Evolutionary conservation across 2,797 vertebrate species (phyloP).

Genomic region (Neopelma chrysocephalum): DNA sequence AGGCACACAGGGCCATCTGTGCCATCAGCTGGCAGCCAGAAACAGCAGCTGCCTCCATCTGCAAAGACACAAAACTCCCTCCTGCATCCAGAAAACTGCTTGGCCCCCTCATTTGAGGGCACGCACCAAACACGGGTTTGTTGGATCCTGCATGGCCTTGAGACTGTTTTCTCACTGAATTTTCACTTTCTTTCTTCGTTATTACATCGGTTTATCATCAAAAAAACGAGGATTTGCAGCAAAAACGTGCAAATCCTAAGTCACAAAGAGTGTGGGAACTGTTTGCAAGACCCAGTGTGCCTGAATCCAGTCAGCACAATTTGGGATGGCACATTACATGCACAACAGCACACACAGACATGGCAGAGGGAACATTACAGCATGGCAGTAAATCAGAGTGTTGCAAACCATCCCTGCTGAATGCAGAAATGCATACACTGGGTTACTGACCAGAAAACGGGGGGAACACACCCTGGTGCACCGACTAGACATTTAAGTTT

Average conservation of each 20-base stretch:
- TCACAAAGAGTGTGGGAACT: neutral
- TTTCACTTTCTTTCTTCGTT: neutral
- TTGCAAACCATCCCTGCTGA: neutral
- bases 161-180: neutral
- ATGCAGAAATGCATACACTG: neutral
- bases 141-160: neutral
- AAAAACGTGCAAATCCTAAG: neutral
- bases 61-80: neutral
- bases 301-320: neutral
- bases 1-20: neutral
- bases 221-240: neutral
- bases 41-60: neutral
- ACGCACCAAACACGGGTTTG: neutral
- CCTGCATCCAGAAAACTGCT: neutral
- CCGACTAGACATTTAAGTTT: neutral
- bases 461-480: neutral
- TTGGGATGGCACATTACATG: accelerated
- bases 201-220: neutral
- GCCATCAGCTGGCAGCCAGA: neutral
- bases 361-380: neutral
- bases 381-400: neutral
- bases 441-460: neutral
- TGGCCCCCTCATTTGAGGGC: neutral
- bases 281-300: accelerated
- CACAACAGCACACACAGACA: neutral